Base-by-base conservation (phyloP, 2,797 vertebrate species). In the Sarcoramphus papa region DNA sequence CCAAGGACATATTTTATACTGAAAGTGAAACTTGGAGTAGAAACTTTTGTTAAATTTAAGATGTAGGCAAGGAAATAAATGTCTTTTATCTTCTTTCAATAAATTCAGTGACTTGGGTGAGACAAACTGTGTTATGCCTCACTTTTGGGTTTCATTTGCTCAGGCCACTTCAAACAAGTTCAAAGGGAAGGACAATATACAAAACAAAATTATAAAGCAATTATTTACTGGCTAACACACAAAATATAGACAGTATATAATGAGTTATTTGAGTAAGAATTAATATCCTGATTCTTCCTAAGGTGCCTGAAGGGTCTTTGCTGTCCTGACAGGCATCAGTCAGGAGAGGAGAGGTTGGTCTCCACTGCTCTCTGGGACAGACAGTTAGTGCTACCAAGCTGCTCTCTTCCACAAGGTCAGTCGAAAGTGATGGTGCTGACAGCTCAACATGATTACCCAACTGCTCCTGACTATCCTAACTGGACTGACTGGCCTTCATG, bases 1-100 rank as follows among this genome's bases (percentile, higher is more conserved):
- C 97, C 98, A 98, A 98, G 98, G 98, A 97, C 98, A 96, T 98
- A 98, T 98, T 98, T 98, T 98, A 98, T 97, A 96, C 89, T 97
- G 97, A 98, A 98, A 98, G 98, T 98, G 98, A 98, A 98, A 98
- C 97, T 98, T 97, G 73, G 91, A 97, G 89, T 96, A 97, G 97
- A 98, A 98, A 98, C 98, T 98, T 98, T 97, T 97, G 94, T 92
- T 95, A 97, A 93, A 95, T 95, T 94, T 94, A 95, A 94, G 83
- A 75, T 64, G 59, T 37, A 63, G 77, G 53, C 37, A 60, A 88
- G 41, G 69, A 80, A 84, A 85, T 75, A 67, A 53, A 62, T 2
- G 11, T n/a, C 60, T 91, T 65, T 85, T 57, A 31, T 68, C 59
- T 67, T 20, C 30, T 92, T 83, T 88, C 59, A 85, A 28, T 83